Percentiles rank a stretch among this genome's conserved stretches.
These are phyloP conservation scores for Tursiops truncatus DNA, from an alignment of 2,113 vertebrate genomes.

Conservation along the genomic window DNA sequence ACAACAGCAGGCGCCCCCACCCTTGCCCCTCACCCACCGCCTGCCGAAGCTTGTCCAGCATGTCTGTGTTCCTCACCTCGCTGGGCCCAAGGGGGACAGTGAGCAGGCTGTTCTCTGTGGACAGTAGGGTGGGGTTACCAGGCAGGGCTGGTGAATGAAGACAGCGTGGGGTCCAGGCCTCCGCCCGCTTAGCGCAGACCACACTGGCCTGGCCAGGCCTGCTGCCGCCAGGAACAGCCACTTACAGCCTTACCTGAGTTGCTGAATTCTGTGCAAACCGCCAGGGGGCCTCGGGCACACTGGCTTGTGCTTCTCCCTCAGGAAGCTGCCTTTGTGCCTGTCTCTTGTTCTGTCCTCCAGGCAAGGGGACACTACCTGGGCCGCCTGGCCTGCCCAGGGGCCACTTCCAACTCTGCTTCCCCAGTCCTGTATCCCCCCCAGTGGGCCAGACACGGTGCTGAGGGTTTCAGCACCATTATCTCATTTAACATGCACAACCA, in stretches of 20 bases:
- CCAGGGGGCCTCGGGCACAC: not conserved
- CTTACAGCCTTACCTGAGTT: not conserved
- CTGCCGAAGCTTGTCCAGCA: constrained; percentile 79
- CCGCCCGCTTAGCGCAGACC: not conserved
- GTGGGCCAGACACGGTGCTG: not conserved
- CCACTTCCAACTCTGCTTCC: not conserved
- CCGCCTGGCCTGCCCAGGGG: not conserved
- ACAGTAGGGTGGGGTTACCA: not conserved
- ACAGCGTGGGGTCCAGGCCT: not conserved
- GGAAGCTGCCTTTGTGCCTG: not conserved
- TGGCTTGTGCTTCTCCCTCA: not conserved
- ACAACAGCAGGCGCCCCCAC: not conserved
- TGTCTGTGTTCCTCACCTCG: constrained; percentile 71
- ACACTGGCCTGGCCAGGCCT: not conserved
- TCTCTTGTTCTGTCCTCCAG: not conserved
- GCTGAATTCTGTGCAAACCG: not conserved
- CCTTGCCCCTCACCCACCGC: constrained; percentile 69
- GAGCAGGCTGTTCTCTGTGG: constrained; percentile 76
- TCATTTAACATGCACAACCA: not conserved
- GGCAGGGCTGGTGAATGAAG: not conserved
- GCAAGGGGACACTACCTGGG: not conserved
- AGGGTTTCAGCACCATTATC: not conserved
- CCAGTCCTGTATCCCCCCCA: not conserved
- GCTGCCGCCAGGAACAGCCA: not conserved
- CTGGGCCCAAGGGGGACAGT: constrained; percentile 71